Evolutionary conservation across 2,888 invertebrate species (phyloP).

Genomic region (Actias luna): DNA sequence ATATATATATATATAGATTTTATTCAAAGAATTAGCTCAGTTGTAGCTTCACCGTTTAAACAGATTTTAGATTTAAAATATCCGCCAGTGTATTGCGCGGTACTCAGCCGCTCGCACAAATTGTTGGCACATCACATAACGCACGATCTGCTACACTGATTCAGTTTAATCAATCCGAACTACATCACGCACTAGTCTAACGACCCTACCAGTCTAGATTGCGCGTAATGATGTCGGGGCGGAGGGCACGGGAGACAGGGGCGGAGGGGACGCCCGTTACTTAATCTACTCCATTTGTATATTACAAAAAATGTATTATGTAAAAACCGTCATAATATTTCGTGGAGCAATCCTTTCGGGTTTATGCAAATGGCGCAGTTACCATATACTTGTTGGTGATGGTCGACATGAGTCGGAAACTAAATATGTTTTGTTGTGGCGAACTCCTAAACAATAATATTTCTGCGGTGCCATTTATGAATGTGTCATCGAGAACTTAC

Average conservation of each 20-base stretch:
- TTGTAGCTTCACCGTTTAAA: too few species aligned
- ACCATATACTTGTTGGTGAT: too few species aligned
- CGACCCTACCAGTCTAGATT: slow-evolving; percentile 4
- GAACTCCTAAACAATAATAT: too few species aligned
- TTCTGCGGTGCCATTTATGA: too few species aligned
- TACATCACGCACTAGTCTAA: slow-evolving; percentile 19
- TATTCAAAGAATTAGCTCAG: too few species aligned
- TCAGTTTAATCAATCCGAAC: slow-evolving; percentile 7
- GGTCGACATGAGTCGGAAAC: too few species aligned
- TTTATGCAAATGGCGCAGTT: neutral
- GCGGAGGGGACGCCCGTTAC: neutral
- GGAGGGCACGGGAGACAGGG: neutral
- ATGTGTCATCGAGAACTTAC: too few species aligned
- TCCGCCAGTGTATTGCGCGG: slow-evolving; percentile 37
- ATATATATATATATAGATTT: too few species aligned
- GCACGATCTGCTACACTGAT: slow-evolving; percentile 11
- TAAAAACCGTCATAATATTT: neutral
- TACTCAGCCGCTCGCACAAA: slow-evolving; percentile 27
- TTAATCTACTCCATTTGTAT: slow-evolving; percentile 4
- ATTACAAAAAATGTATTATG: slow-evolving; percentile 5
- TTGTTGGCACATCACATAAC: slow-evolving; percentile 15
- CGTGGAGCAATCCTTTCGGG: neutral
- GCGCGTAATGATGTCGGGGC: neutral
- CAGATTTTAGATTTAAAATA: slow-evolving; percentile 15
- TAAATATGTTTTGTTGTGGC: neutral